phyloP scores from a whole-genome alignment of 53 echinoderm and acorn worm species.

The Crossaster papposus region DNA sequence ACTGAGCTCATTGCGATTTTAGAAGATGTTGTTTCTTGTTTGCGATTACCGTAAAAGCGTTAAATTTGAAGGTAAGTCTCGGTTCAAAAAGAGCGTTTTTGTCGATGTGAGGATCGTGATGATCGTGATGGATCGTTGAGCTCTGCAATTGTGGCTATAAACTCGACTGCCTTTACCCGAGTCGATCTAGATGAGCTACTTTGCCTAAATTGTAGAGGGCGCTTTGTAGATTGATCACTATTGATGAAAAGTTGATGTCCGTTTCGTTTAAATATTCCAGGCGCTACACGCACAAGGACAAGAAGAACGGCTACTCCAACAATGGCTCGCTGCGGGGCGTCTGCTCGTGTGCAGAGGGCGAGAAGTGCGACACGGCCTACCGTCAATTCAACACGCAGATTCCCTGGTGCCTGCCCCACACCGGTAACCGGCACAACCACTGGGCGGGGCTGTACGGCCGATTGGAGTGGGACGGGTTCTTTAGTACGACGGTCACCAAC shows the following conservation, averaged over 20 bases:
- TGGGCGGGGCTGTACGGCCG: slow-evolving; percentile 98
- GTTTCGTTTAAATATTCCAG: slow-evolving; percentile 37
- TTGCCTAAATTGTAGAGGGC: no score
- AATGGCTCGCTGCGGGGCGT: slow-evolving; percentile 87
- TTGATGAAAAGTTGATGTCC: background rate
- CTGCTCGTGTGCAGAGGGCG: slow-evolving; percentile 85
- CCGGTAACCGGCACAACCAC: slow-evolving; percentile 96
- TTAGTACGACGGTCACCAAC: slow-evolving; percentile 97
- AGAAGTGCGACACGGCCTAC: slow-evolving; percentile 74
- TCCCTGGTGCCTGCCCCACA: slow-evolving; percentile 97
- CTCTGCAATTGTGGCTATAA: no score
- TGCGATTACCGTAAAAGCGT: no score
- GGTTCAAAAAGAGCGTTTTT: no score
- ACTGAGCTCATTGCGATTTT: no score
- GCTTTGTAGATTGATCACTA: no score
- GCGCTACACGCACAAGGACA: slow-evolving; percentile 93
- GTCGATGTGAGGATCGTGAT: no score
- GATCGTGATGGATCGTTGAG: no score
- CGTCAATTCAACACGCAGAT: slow-evolving; percentile 97
- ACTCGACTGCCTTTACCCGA: no score
- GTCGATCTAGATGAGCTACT: no score
- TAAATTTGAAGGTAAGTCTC: no score
- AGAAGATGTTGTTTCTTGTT: no score
- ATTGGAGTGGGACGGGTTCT: slow-evolving; percentile 95
- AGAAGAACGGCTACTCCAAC: slow-evolving; percentile 82